These are phyloP conservation scores for Euclidia mi DNA, from an alignment of 2,888 invertebrate species.

Conservation along the genomic window DNA sequence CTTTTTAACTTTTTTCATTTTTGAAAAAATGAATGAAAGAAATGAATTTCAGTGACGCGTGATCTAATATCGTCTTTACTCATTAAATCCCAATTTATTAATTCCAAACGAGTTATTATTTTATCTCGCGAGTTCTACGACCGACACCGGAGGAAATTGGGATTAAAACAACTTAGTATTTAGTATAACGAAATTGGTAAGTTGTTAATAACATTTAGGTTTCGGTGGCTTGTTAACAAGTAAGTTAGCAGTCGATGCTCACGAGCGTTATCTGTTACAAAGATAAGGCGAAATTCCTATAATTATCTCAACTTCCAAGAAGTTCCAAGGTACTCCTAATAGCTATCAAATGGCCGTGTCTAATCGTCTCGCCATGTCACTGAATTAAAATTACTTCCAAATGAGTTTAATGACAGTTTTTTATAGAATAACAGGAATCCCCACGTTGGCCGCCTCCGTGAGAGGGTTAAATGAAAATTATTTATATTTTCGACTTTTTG, in stretches of 20 bases:
- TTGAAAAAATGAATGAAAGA: too few relatives aligned
- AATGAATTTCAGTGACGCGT: too few relatives aligned
- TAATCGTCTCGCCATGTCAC: conserved; percentile 62
- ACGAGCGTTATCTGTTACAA: conserved; percentile 14
- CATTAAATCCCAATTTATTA: not conserved
- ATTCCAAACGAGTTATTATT: not conserved
- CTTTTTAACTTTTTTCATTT: too few relatives aligned
- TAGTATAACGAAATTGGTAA: not conserved
- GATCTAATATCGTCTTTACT: too few relatives aligned
- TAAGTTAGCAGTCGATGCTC: conserved; percentile 6
- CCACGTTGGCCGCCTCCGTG: conserved; percentile 47
- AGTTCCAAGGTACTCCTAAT: conserved; percentile 60
- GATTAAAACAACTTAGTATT: conserved; percentile 4
- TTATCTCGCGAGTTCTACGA: not conserved
- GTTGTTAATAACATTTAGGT: conserved; percentile 9
- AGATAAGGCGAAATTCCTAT: conserved; percentile 22
- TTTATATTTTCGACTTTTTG: conserved; percentile 47
- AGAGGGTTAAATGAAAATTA: conserved; percentile 58
- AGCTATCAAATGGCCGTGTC: conserved; percentile 68
- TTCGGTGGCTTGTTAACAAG: conserved; percentile 8
- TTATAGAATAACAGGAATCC: conserved; percentile 33
- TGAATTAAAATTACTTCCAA: conserved; percentile 72
- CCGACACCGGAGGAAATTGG: not conserved
- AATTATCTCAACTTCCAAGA: conserved; percentile 46
- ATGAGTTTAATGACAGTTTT: conserved; percentile 72